Percentiles rank a stretch among this genome's conserved stretches.
Conservation (phyloP, 2,888 invertebrate genomes). For the Platerodrilus igneus region DNA sequence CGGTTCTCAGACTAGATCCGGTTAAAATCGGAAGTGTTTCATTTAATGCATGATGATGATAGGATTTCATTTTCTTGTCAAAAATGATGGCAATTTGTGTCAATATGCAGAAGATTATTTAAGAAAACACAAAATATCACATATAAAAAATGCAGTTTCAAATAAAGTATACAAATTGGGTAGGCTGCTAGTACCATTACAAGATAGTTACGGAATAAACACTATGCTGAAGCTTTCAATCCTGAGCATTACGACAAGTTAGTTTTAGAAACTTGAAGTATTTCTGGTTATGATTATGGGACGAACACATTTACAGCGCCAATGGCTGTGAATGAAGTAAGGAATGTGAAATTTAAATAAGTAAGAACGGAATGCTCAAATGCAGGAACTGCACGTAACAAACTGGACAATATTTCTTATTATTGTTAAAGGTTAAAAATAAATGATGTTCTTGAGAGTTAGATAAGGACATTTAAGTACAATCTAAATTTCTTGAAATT, state of each 20-base stretch:
- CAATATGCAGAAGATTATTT: slow-evolving; percentile 29
- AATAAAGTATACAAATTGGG: slow-evolving; percentile 30
- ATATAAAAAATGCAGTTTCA: slow-evolving; percentile 25
- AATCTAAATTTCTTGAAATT: too few species aligned
- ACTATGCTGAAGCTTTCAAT: slow-evolving; percentile 10
- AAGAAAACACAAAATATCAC: slow-evolving; percentile 29
- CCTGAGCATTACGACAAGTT: slow-evolving; percentile 13
- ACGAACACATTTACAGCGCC: slow-evolving; percentile 25
- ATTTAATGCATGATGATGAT: slow-evolving; percentile 28
- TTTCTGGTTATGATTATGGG: slow-evolving; percentile 22
- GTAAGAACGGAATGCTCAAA: too few species aligned
- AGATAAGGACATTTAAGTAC: too few species aligned
- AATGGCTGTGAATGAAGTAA: too few species aligned
- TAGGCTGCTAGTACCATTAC: slow-evolving; percentile 25
- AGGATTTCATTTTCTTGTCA: slow-evolving; percentile 23
- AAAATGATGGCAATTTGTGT: slow-evolving; percentile 24
- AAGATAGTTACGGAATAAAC: slow-evolving; percentile 16
- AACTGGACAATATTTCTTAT: too few species aligned
- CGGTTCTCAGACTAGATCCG: too few species aligned
- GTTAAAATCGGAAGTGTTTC: too few species aligned
- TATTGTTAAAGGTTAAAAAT: too few species aligned
- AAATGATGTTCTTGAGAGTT: too few species aligned
- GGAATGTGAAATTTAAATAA: too few species aligned
- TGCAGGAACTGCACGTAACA: too few species aligned
- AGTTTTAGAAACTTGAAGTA: slow-evolving; percentile 14